These are phyloP conservation scores for Micromussa lordhowensis DNA, from an alignment of 92 coral and sea anemone genomes.

Conservation along the genomic window DNA sequence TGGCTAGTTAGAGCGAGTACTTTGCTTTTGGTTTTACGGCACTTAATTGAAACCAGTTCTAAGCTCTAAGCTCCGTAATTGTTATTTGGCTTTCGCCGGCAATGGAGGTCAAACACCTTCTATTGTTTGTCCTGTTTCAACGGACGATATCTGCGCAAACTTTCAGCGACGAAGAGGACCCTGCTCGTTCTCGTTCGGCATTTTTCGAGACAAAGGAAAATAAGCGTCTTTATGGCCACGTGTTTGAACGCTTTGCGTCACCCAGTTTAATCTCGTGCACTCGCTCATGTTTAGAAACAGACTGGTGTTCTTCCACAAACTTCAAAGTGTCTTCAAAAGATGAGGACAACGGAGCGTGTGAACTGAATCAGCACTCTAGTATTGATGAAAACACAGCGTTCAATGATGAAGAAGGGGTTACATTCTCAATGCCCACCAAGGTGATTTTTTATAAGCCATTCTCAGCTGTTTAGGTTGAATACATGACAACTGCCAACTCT, in stretches of 20 bases:
- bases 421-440: too few species aligned
- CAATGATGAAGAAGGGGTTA: too few species aligned
- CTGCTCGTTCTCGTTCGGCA: background rate
- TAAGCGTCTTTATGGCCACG: background rate
- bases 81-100: background rate
- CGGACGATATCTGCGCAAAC: background rate
- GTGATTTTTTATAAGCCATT: too few species aligned
- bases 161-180: background rate
- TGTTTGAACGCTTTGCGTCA: background rate
- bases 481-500: too few species aligned
- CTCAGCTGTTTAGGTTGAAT: too few species aligned
- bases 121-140: background rate
- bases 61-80: background rate
- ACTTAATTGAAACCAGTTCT: too few species aligned
- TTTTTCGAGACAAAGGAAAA: background rate
- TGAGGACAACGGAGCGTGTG: background rate
- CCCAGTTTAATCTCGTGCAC: background rate
- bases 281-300: background rate
- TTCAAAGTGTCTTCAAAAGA: background rate
- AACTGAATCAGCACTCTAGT: too few species aligned
- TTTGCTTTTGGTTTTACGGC: too few species aligned
- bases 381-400: background rate
- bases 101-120: background rate
- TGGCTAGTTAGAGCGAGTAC: too few species aligned
- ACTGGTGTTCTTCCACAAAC: slow-evolving; percentile 11